These are phyloP conservation scores for Leptura quadrifasciata DNA, from an alignment of 2,888 invertebrate genomes.

Conservation along the genomic window DNA sequence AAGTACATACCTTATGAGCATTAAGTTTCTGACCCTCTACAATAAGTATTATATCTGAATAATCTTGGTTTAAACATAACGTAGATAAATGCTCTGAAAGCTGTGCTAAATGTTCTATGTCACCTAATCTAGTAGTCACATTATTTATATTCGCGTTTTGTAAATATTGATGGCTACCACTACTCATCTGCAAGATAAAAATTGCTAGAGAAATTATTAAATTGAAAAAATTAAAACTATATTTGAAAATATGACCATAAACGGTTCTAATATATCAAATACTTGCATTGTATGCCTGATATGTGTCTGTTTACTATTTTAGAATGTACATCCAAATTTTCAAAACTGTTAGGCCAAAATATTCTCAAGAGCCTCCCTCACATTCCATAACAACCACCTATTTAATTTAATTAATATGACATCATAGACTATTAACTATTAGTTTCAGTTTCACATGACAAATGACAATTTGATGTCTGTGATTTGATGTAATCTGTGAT, in stretches of 20 bases:
- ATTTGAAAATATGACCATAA: background rate
- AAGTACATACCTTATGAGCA: constrained; percentile 79
- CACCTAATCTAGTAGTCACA: constrained; percentile 73
- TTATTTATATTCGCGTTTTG: constrained; percentile 62
- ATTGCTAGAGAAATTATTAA: background rate
- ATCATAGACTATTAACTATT: background rate
- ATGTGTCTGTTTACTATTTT: constrained; percentile 3
- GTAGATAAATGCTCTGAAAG: constrained; percentile 91
- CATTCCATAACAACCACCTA: constrained; percentile 7
- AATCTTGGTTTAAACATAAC: constrained; percentile 90
- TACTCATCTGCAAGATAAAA: constrained; percentile 65
- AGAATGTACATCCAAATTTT: constrained; percentile 4
- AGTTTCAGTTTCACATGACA: background rate
- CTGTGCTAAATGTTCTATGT: constrained; percentile 82
- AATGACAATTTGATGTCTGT: no score
- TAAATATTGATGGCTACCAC: constrained; percentile 70
- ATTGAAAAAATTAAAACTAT: background rate
- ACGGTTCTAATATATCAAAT: background rate
- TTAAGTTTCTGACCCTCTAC: constrained; percentile 85
- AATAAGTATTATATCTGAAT: constrained; percentile 91
- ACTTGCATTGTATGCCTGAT: background rate
- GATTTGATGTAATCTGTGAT: no score
- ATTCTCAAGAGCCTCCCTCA: background rate
- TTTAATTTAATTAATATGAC: no score
- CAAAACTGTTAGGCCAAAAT: background rate